A percentile compares a stretch with the other conserved stretches of the same genome.
Conservation (phyloP, 2,113 vertebrate species). For the Scatophagus argus region DNA sequence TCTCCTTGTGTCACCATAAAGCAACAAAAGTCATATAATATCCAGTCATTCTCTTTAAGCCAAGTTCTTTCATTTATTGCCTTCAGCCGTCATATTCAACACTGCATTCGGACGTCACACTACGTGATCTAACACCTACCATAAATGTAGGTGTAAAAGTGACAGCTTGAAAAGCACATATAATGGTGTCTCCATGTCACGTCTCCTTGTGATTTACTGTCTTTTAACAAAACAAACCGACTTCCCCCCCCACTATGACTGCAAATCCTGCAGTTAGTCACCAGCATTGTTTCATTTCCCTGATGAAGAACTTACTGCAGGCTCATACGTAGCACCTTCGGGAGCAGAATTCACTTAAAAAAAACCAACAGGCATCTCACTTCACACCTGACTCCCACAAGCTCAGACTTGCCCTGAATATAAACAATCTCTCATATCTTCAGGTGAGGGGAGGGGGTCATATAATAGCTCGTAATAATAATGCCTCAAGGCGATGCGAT, state of each 20-base stretch:
- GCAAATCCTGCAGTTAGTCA: not conserved
- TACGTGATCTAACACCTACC: not conserved
- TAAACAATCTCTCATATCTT: not conserved
- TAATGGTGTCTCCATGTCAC: not conserved
- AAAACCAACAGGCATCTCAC: not conserved
- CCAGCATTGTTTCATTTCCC: not conserved
- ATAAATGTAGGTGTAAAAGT: not conserved
- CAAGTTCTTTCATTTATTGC: not conserved
- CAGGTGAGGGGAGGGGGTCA: not conserved
- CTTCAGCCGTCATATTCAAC: not conserved
- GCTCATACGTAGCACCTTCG: not conserved
- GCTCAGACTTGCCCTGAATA: constrained; percentile 19
- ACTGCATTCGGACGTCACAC: not conserved
- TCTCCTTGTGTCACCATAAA: not conserved
- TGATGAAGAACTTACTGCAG: not conserved
- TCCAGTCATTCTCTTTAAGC: not conserved
- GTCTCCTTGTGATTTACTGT: not conserved
- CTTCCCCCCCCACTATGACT: not conserved
- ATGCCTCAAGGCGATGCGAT: not conserved
- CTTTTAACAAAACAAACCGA: not conserved
- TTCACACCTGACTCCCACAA: constrained; percentile 31
- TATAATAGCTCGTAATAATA: not conserved
- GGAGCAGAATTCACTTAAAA: constrained; percentile 17
- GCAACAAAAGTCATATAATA: constrained; percentile 1
- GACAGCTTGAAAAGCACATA: not conserved